These are phyloP conservation scores for Pungitius pungitius DNA, from an alignment of 2,113 vertebrate species.

Conservation along the genomic window DNA sequence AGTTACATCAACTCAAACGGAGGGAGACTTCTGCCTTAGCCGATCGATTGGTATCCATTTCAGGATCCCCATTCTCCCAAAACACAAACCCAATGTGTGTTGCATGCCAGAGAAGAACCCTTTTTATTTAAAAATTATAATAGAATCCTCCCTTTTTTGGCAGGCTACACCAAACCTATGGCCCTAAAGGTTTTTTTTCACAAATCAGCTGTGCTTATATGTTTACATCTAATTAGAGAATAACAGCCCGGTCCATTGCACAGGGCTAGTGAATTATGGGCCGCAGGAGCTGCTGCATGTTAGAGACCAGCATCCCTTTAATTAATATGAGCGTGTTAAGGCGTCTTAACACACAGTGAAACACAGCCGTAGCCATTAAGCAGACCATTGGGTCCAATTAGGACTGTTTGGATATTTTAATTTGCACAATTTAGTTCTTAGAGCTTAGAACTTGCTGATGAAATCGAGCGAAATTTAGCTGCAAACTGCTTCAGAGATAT, in stretches of 20 bases:
- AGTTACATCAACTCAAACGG: too few species aligned
- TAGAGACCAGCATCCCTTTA: slow-evolving; percentile 25
- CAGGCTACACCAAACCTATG: neutral
- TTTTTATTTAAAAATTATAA: too few species aligned
- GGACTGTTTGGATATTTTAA: slow-evolving; percentile 47
- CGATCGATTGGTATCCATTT: neutral
- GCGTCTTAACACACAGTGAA: slow-evolving; percentile 6
- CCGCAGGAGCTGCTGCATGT: neutral
- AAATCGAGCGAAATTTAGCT: slow-evolving; percentile 46
- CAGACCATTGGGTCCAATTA: slow-evolving; percentile 50
- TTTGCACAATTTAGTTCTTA: slow-evolving; percentile 40
- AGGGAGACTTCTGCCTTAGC: too few species aligned
- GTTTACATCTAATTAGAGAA: slow-evolving; percentile 23
- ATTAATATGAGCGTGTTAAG: slow-evolving; percentile 31
- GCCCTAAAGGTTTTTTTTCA: slow-evolving; percentile 5
- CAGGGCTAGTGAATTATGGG: slow-evolving; percentile 11
- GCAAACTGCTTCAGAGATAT: neutral
- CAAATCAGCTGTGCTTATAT: slow-evolving; percentile 23
- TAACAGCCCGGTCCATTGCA: slow-evolving; percentile 13
- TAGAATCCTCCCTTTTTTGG: neutral
- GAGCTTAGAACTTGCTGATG: slow-evolving; percentile 39
- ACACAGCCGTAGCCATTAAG: slow-evolving; percentile 18
- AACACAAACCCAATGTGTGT: neutral
- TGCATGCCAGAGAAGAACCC: too few species aligned
- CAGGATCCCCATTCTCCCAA: too few species aligned